A percentile compares a stretch with the other conserved stretches of the same genome.
These are phyloP conservation scores for Micrasema longulum DNA, from an alignment of 1,140 invertebrate genomes.

Conservation along the genomic window DNA sequence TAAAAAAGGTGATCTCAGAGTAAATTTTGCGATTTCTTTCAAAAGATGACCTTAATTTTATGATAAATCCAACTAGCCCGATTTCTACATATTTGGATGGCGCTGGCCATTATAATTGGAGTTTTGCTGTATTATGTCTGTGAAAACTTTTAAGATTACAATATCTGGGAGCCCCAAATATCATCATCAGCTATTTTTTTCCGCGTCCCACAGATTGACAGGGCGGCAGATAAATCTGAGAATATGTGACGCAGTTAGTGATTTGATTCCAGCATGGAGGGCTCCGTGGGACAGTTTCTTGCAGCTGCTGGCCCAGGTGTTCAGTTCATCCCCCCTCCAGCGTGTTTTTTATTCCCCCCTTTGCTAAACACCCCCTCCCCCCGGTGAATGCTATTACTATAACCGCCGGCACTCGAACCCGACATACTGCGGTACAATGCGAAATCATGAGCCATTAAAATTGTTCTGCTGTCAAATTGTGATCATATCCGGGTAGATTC, in stretches of 20 bases:
- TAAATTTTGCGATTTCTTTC: no score
- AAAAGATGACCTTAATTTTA: no score
- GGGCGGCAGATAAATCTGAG: slow-evolving; percentile 35
- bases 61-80: no score
- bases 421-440: slow-evolving; percentile 8
- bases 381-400: slow-evolving; percentile 21
- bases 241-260: slow-evolving; percentile 39
- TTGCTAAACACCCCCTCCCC: slow-evolving; percentile 16
- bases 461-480: slow-evolving; percentile 8
- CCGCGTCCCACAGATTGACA: slow-evolving; percentile 19
- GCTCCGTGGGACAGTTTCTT: slow-evolving; percentile 35
- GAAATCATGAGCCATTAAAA: slow-evolving; percentile 22
- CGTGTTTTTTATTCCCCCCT: not conserved
- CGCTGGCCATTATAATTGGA: no score
- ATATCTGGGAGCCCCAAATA: no score
- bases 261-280: slow-evolving; percentile 21
- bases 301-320: slow-evolving; percentile 53
- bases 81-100: no score
- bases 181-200: no score
- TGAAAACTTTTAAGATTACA: no score
- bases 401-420: slow-evolving; percentile 30
- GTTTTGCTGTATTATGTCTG: no score
- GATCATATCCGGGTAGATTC: slow-evolving; percentile 9
- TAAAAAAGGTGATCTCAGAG: no score
- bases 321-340: slow-evolving; percentile 28